Base-by-base conservation (phyloP, 1,140 invertebrate species). In the Uloborus diversus region DNA sequence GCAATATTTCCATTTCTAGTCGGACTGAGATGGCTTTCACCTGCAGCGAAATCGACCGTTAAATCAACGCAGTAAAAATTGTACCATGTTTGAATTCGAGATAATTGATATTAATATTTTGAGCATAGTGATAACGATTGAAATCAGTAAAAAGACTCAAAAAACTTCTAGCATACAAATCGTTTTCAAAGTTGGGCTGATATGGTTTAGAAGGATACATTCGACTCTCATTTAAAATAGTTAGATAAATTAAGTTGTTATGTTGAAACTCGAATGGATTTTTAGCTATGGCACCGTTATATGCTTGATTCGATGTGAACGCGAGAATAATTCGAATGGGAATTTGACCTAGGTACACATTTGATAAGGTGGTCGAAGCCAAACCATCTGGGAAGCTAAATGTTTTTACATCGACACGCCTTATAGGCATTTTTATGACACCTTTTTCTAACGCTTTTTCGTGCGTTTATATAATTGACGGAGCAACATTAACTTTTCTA, bases 261-360 rank as follows among this genome's bases (percentile, higher is more conserved):
- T 75, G 56, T 7, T 64, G 35, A 75, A 75, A 75, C 13, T 75
- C 20, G 32, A 75, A 75, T 23, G 70, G 59, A 17, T 75, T 75
- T 33, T 75, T 75, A 14, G 3, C 25, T n/a, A 49, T 42, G 25
- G 17, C 23, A 1, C 59, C 70, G 51, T 75, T 75, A 51, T 14
- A 75, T 3, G 57, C 59, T 4, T 20, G 17, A 53, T 75, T 75
- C 0, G 70, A 75, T 3, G 64, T 42, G 14, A 75, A 51, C 14
- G 27, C 59, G n/a, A 75, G 23, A 23, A 75, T 75, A 13, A 75
- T 7, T 2, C 27, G 42, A 7, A 20, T 62, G 0, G 70, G 70
- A 17, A 64, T 5, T 33, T 75, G 70, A 2, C 70, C 70, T 23
- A 62, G 62, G 23, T 62, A 75, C 2, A 59, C 70, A 51, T 75